Conservation (phyloP, 2,113 vertebrate genomes). For the Misgurnus mizolepis region DNA sequence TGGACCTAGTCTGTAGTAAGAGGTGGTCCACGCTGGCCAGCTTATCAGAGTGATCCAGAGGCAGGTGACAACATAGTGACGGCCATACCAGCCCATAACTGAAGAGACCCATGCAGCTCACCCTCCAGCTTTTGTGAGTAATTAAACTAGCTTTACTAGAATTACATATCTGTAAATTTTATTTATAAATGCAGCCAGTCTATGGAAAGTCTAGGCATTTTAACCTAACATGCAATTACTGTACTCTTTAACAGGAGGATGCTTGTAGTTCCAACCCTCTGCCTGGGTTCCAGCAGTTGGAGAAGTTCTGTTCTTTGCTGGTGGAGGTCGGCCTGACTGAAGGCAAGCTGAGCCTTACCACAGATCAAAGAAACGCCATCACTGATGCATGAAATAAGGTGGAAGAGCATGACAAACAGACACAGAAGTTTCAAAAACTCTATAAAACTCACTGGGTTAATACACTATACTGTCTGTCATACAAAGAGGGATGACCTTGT, state of each 20-base stretch:
- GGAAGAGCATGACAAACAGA: slow-evolving; percentile 41
- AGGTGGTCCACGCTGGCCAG: slow-evolving; percentile 42
- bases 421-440: slow-evolving; percentile 30
- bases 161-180: background rate
- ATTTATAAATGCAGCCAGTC: too few species aligned
- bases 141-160: background rate
- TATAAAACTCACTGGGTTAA: slow-evolving; percentile 49
- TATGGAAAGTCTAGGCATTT: too few species aligned
- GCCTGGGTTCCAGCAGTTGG: slow-evolving; percentile 22
- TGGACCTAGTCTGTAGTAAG: background rate
- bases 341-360: slow-evolving; percentile 8
- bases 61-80: background rate
- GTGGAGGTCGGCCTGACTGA: slow-evolving; percentile 32
- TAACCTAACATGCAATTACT: background rate
- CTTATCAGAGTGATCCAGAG: slow-evolving; percentile 28
- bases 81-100: slow-evolving; percentile 20
- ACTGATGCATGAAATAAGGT: slow-evolving; percentile 23
- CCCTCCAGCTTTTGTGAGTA: slow-evolving; percentile 40
- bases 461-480: slow-evolving; percentile 37
- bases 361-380: slow-evolving; percentile 37
- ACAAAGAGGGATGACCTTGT: slow-evolving; percentile 40
- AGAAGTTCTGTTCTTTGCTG: slow-evolving; percentile 38
- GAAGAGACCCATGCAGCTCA: slow-evolving; percentile 5
- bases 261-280: slow-evolving; percentile 39
- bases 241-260: slow-evolving; percentile 40